These are phyloP conservation scores for Tetraodon nigroviridis DNA, from an alignment of 2,113 vertebrate species.

Conservation along the genomic window DNA sequence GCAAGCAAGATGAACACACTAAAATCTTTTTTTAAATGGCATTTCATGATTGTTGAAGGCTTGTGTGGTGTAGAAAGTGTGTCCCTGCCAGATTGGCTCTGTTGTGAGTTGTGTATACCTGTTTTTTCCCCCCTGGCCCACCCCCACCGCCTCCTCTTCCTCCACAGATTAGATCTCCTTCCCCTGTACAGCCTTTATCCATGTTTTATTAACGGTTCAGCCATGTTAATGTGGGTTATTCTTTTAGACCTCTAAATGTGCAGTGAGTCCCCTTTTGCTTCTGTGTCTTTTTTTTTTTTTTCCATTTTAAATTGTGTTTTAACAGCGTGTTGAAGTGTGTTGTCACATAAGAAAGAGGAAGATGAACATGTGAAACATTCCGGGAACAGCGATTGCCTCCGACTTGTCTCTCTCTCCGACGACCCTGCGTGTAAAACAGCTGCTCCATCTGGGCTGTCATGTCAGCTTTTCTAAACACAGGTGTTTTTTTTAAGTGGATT, in stretches of 20 bases:
- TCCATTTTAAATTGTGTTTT: conserved; percentile 67
- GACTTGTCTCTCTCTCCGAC: conserved; percentile 65
- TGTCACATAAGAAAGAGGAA: conserved; percentile 76
- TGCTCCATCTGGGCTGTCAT: conserved; percentile 65
- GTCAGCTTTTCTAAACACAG: conserved; percentile 73
- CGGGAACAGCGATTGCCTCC: conserved; percentile 68
- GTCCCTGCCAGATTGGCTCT: conserved; percentile 69
- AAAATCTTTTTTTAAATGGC: conserved; percentile 79
- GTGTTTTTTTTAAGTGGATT: conserved; percentile 62
- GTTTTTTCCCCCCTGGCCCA: conserved; percentile 19
- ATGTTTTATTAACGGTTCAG: conserved; percentile 71
- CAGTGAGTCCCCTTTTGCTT: conserved; percentile 73
- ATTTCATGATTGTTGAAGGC: conserved; percentile 77
- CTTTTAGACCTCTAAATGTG: conserved; percentile 75
- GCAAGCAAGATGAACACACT: conserved; percentile 73
- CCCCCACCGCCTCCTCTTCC: conserved; percentile 11
- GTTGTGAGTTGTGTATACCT: conserved; percentile 73
- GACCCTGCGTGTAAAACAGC: conserved; percentile 69
- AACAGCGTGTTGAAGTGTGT: conserved; percentile 65
- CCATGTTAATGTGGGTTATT: conserved; percentile 67
- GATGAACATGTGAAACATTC: conserved; percentile 77
- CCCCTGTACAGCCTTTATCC: conserved; percentile 55
- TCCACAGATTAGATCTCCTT: conserved; percentile 47
- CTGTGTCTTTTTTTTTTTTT: conserved; percentile 50
- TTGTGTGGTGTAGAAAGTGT: conserved; percentile 76